Conservation (phyloP, 1,140 invertebrate genomes). For the Diorhabda carinulata region DNA sequence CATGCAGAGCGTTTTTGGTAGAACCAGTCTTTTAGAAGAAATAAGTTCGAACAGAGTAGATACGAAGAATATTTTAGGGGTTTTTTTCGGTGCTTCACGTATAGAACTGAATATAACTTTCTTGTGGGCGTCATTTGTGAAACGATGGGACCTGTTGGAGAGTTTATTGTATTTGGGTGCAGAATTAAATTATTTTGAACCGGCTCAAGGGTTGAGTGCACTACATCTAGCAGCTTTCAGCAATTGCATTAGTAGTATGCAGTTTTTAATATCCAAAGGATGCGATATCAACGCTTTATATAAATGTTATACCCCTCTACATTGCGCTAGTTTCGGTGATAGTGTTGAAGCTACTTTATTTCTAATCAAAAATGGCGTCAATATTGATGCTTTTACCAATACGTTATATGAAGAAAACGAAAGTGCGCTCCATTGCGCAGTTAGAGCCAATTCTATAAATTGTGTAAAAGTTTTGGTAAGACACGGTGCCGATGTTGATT, state of each 20-base stretch:
- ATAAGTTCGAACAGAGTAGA: conserved; percentile 61
- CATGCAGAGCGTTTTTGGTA: conserved; percentile 59
- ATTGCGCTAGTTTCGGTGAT: conserved; percentile 77
- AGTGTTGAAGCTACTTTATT: conserved; percentile 65
- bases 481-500: conserved; percentile 61
- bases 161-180: conserved; percentile 24
- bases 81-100: conserved; percentile 36
- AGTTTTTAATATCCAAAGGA: conserved; percentile 62
- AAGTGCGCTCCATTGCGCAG: conserved; percentile 70
- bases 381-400: conserved; percentile 50
- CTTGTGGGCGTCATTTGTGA: conserved; percentile 26
- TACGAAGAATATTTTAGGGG: conserved; percentile 51
- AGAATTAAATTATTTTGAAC: conserved; percentile 56
- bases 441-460: conserved; percentile 66
- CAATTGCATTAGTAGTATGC: conserved; percentile 64
- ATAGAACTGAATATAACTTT: conserved; percentile 23
- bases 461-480: conserved; percentile 66
- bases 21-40: conserved; percentile 63
- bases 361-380: conserved; percentile 62
- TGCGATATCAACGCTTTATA: conserved; percentile 61
- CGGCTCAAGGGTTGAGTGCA: conserved; percentile 61
- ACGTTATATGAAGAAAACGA: conserved; percentile 62
- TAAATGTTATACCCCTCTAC: conserved; percentile 68
- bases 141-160: conserved; percentile 19
- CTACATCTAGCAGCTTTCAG: conserved; percentile 71